Percentiles rank a stretch among this genome's conserved stretches.
Evolutionary conservation across 2,113 vertebrate species (phyloP).

Genomic region (Dryoscopus gambensis): DNA sequence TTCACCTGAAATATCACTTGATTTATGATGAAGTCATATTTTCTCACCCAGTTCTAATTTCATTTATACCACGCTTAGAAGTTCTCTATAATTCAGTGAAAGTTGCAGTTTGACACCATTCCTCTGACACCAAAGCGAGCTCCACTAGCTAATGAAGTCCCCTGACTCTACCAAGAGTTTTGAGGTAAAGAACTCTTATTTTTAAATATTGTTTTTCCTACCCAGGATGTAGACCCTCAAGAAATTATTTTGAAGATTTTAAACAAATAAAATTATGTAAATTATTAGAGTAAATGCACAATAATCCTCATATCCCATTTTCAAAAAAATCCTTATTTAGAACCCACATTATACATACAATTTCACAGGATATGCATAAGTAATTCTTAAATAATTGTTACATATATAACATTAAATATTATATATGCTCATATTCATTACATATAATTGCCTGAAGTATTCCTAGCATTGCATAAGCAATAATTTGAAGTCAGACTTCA

Average conservation of each 20-base stretch:
- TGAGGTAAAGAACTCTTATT: background rate
- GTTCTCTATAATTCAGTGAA: background rate
- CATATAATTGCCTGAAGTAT: background rate
- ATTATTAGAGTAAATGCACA: background rate
- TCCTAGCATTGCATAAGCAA: background rate
- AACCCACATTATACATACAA: background rate
- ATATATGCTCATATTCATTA: too few species aligned
- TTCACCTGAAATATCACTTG: slow-evolving; percentile 35
- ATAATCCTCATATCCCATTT: background rate
- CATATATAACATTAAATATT: background rate
- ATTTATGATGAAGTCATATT: slow-evolving; percentile 9
- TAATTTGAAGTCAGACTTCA: background rate
- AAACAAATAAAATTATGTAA: background rate
- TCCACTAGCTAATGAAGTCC: background rate
- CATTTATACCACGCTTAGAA: background rate
- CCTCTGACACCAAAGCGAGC: background rate
- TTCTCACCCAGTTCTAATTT: slow-evolving; percentile 20
- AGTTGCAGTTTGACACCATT: background rate
- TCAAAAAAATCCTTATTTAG: background rate
- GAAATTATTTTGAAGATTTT: background rate
- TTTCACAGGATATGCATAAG: background rate
- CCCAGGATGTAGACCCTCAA: background rate
- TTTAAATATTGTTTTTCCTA: background rate
- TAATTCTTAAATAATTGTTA: background rate
- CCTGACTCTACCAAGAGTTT: background rate